Base-by-base conservation (phyloP, 2,797 vertebrate genomes). In the Epinephelus malabaricus region DNA sequence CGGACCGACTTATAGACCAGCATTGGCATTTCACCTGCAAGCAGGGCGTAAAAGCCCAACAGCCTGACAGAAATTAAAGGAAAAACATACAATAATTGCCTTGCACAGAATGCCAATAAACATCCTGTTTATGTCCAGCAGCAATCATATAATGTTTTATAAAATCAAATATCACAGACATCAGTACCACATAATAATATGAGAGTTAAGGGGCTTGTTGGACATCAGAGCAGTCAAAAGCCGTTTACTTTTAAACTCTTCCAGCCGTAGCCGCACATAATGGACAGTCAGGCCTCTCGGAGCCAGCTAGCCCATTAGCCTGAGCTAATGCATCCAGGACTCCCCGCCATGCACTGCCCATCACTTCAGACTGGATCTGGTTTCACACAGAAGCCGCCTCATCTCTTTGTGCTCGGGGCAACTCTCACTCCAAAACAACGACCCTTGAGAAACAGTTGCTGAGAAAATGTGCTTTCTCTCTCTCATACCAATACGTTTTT, bases 261-360 rank as follows among this genome's bases (percentile, higher is more conserved):
- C 75, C 74, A 86, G 66, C 84, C 73, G 2, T 72, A 63, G 86
- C 85, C 13, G n/a, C 78, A 87, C 84, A 92, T 93, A 93, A 94
- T 92, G 88, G 88, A 93, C 92, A 90, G 84, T 71, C 79, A 25
- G 85, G 87, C 73, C 74, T 86, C 46, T 75, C 21, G 18, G 91
- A 93, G 93, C 93, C 94, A 94, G 91, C 87, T 88, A 82, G 78
- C 86, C 93, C 93, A 95, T 95, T 94, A 94, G 85, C 82, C 70
- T 9, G 73, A 68, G 81, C 88, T 93, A 90, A 93, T 93, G 92
- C 85, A 54, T 81, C 86, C 85, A 86, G 72, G 68, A 79, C 81
- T 87, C 86, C 78, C 56, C 2, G 47, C 85, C 83, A 88, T 83
- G 78, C 61, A 13, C 82, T 86, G 86, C 89, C 88, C 89, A 88